Base-by-base conservation (phyloP, 2,888 invertebrate genomes). In the Eumacrocentrus americanus region DNA sequence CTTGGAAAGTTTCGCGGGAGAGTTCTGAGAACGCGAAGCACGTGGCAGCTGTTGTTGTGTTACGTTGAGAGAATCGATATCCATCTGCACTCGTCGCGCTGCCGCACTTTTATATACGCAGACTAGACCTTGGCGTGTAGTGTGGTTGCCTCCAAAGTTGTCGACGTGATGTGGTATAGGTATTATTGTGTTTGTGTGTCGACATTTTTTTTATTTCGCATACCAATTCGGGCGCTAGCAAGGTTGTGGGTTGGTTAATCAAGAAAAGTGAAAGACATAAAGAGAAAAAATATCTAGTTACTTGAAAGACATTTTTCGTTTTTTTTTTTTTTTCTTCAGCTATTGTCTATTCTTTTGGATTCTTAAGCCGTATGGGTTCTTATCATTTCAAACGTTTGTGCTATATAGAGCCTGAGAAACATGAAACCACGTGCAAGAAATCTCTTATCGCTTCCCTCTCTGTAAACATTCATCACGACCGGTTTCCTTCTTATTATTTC, bases 41-140 rank as follows among this genome's bases (percentile, higher is more conserved):
- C 53, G 53, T 54, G 53, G 53, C 53, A 54, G 53, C 25, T 54
- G 53, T 53, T 23, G 52, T 52, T 38, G 37, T 50, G 35, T 14
- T 34, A 52, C 16, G 14, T 12, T 40, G 20, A 52, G 38, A 37
- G 23, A 38, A 52, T 52, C 40, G 20, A 52, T 52, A 52, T 38
- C 20, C 22, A n/a, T n/a, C n/a, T n/a, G n/a, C n/a, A n/a, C n/a
- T n/a, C n/a, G n/a, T n/a, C n/a, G n/a, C n/a, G n/a, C n/a, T n/a
- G n/a, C n/a, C n/a, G n/a, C n/a, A n/a, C n/a, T n/a, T n/a, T n/a
- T n/a, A 3, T 14, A 11, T 11, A 25, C 37, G 40, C 23, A n/a
- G 18, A 38, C 14, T 40, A 52, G 40, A 52, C 52, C 52, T 52
- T 52, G 52, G 37, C 37, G 37, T n/a, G n/a, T n/a, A n/a, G n/a